Percentiles rank a stretch among this genome's conserved stretches.
These are phyloP conservation scores for Catharus ustulatus DNA, from an alignment of 2,797 vertebrate genomes.

Conservation along the genomic window DNA sequence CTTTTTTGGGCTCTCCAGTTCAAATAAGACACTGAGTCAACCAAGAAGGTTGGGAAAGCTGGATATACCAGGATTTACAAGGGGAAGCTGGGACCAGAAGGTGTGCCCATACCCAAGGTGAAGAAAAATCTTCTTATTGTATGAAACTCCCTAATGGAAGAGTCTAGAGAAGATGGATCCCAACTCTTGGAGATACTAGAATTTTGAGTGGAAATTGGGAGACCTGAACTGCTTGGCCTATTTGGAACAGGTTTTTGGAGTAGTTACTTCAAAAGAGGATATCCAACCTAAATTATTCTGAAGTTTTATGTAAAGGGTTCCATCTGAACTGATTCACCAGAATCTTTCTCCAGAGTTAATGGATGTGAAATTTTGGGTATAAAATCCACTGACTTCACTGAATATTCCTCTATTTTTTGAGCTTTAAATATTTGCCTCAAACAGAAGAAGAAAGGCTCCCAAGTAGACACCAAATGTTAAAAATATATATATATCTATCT, in stretches of 20 bases:
- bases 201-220: not conserved
- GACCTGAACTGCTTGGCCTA: not conserved
- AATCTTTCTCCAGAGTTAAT: not conserved
- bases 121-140: not conserved
- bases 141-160: not conserved
- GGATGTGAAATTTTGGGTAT: not conserved
- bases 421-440: not conserved
- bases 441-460: not conserved
- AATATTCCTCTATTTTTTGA: not conserved
- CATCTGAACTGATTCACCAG: not conserved
- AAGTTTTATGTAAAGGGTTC: not conserved
- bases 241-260: not conserved
- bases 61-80: too few species aligned
- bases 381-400: not conserved
- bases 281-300: not conserved
- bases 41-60: fast-evolving
- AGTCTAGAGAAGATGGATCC: not conserved
- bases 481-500: not conserved
- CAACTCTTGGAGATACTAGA: not conserved
- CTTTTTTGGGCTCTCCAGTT: not conserved
- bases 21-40: not conserved
- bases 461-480: not conserved
- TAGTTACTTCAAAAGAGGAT: not conserved
- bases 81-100: not conserved
- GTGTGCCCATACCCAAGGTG: not conserved